Base-by-base conservation (phyloP, 2,888 invertebrate genomes). In the Pachymerium ferrugineum region DNA sequence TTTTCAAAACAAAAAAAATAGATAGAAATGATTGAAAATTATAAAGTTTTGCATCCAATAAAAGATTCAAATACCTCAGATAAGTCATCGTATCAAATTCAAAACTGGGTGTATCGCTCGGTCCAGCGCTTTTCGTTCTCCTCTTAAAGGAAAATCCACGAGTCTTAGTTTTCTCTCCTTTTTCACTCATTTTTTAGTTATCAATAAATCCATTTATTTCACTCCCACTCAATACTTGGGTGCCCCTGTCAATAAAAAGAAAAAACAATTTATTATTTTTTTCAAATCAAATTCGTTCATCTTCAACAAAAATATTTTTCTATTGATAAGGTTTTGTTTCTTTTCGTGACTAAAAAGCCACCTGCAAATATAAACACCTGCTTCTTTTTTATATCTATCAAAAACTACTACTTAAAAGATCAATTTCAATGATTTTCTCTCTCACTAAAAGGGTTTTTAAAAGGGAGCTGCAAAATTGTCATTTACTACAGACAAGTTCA, bases 81-180 rank as follows among this genome's bases (percentile, higher is more conserved):
- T 72, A 72, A 19, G 42, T 31, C 72, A 72, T 25, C 8, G 72
- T 25, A 29, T 72, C 72, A 33, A 28, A 72, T n/a, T 72, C 72
- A 30, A 72, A 72, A 28, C 72, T 72, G 14, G 72, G 72, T 14
- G 38, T 42, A 12, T 14, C 25, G 19, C 42, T 72, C 28, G 25
- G 38, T 3, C 31, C 70, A 25, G 38, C 72, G 42, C 72, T 72
- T 30, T 72, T 72, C 14, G 72, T 72, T n/a, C 42, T 35, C 22
- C 72, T 22, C 28, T 72, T 72, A 28, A 72, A 72, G 14, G 72
- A 72, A 28, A 72, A 72, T 0, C 72, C 72, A n/a, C 72, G 38
- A 12, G 47, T 22, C 14, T 42, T 42, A 12, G 19, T 69, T n/a
- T 72, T 72, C n/a, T 72, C 72, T 28, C 28, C 19, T 19, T 70